Evolutionary conservation across 2,113 vertebrate genomes (phyloP).

Genomic region (Cettia cetti): DNA sequence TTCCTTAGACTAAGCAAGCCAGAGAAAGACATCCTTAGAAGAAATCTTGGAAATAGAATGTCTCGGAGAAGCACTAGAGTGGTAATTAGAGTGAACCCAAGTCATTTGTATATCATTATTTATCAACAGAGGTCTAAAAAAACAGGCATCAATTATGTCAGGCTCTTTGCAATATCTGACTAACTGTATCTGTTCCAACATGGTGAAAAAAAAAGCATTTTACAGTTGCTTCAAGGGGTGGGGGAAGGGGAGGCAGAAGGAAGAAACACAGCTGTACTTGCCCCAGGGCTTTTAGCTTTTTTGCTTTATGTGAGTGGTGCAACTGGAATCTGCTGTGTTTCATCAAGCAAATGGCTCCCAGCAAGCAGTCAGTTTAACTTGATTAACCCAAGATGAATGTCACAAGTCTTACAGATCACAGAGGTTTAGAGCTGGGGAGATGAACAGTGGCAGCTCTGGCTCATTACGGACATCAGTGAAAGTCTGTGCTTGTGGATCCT

Average conservation of each 20-base stretch:
- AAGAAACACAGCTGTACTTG: neutral
- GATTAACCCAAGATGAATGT: slow-evolving; percentile 59
- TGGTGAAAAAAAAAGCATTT: neutral
- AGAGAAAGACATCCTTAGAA: neutral
- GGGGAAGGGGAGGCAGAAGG: neutral
- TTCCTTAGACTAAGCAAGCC: neutral
- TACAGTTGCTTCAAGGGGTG: neutral
- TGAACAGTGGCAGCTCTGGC: neutral
- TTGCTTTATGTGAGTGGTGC: neutral
- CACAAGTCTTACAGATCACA: slow-evolving; percentile 15
- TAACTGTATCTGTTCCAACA: neutral
- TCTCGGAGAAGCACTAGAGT: neutral
- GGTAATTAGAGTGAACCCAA: neutral
- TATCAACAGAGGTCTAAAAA: neutral
- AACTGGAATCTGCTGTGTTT: slow-evolving; percentile 47
- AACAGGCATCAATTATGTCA: neutral
- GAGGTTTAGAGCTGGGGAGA: neutral
- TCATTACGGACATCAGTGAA: neutral
- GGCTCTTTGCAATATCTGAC: neutral
- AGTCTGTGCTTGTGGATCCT: neutral
- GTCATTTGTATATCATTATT: neutral
- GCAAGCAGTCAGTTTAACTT: slow-evolving; percentile 47
- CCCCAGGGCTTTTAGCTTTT: slow-evolving; percentile 27
- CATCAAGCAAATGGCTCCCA: slow-evolving; percentile 55
- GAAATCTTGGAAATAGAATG: neutral